Conservation (phyloP, 2,113 vertebrate genomes). For the Chaetodon trifascialis region DNA sequence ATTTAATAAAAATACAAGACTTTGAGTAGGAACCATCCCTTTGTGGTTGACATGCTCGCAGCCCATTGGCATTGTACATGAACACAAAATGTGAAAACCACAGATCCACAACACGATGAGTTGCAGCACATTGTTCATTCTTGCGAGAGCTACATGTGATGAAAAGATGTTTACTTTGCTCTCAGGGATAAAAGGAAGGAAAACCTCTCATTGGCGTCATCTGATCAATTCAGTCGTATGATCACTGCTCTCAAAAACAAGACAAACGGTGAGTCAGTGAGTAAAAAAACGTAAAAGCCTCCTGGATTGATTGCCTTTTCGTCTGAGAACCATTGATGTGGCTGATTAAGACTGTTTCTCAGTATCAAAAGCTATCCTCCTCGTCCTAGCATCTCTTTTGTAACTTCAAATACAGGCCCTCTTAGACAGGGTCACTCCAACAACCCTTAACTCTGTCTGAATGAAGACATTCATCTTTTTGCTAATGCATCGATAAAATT, state of each 20-base stretch:
- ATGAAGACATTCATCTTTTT: conserved; percentile 65
- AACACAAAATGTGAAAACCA: neutral
- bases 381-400: conserved; percentile 17
- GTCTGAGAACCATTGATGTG: neutral
- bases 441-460: conserved; percentile 32
- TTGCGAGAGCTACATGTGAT: neutral
- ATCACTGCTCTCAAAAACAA: neutral
- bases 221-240: neutral
- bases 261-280: neutral
- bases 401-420: conserved; percentile 7
- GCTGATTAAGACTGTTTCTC: conserved; percentile 1
- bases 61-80: no score
- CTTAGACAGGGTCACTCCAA: conserved; percentile 37
- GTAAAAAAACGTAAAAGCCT: conserved; percentile 14
- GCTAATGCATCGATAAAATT: conserved; percentile 68
- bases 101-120: neutral
- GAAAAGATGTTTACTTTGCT: neutral
- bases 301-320: conserved; percentile 18
- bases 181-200: neutral
- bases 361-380: neutral
- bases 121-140: neutral
- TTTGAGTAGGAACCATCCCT: neutral
- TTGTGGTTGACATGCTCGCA: neutral
- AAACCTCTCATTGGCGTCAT: neutral
- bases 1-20: neutral